A percentile compares a stretch with the other conserved stretches of the same genome.
These are phyloP conservation scores for Semibalanus balanoides DNA, from an alignment of 1,140 invertebrate species.

Conservation along the genomic window DNA sequence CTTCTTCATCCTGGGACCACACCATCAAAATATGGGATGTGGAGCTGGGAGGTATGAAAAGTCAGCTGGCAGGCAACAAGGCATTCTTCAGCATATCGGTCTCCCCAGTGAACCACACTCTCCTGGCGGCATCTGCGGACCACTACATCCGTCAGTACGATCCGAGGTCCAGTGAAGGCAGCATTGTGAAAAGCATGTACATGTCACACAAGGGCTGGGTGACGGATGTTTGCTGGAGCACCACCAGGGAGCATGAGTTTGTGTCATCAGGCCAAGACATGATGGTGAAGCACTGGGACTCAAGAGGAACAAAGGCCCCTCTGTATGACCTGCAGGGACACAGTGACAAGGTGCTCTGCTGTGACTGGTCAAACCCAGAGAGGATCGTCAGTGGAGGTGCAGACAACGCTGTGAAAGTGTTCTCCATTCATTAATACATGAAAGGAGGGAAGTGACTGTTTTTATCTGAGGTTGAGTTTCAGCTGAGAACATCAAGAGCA, in stretches of 20 bases:
- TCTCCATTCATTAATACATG: conserved; percentile 42
- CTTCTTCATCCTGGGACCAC: conserved; percentile 88
- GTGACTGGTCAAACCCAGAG: conserved; percentile 80
- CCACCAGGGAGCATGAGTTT: conserved; percentile 67
- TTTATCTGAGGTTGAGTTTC: background rate
- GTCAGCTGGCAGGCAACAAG: conserved; percentile 73
- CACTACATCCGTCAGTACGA: conserved; percentile 80
- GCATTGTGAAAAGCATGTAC: conserved; percentile 71
- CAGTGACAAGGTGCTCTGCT: conserved; percentile 81
- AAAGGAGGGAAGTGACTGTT: background rate
- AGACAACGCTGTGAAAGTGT: conserved; percentile 86
- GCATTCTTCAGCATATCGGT: conserved; percentile 76
- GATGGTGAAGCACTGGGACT: conserved; percentile 89
- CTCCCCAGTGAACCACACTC: conserved; percentile 52
- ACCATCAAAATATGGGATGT: conserved; percentile 89
- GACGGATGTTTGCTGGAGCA: conserved; percentile 75
- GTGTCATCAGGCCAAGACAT: conserved; percentile 86
- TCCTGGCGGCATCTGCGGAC: conserved; percentile 80
- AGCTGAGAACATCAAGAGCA: no score
- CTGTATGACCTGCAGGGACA: conserved; percentile 88
- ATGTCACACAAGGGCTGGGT: conserved; percentile 88
- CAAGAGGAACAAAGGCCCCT: conserved; percentile 75
- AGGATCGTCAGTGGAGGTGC: conserved; percentile 80
- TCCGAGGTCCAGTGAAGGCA: conserved; percentile 61
- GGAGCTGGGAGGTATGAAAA: conserved; percentile 61